phyloP scores from a whole-genome alignment of 2,113 vertebrate species.

The Seriola aureovittata region DNA sequence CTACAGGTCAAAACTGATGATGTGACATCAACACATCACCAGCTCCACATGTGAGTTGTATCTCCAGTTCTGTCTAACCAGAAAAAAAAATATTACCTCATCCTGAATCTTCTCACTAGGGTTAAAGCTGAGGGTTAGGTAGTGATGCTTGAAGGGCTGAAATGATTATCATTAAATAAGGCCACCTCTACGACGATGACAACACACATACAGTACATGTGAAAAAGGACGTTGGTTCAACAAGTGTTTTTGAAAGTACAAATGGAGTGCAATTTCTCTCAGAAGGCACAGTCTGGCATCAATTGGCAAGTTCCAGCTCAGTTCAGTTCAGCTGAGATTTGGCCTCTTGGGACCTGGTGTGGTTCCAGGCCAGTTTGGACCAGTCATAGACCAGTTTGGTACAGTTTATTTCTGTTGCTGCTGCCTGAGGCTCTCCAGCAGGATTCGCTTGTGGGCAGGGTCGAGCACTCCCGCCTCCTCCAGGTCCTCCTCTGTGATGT shows the following conservation, averaged over 20 bases:
- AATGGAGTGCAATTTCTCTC: conserved; percentile 77
- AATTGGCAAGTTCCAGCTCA: conserved; percentile 58
- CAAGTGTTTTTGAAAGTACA: conserved; percentile 58
- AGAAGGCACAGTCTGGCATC: conserved; percentile 73
- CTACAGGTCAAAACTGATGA: conserved; percentile 16
- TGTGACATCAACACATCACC: background rate
- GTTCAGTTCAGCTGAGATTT: conserved; percentile 55
- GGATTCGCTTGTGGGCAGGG: conserved; percentile 89
- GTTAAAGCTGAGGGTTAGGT: conserved; percentile 48
- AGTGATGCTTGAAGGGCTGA: conserved; percentile 62
- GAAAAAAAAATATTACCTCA: background rate
- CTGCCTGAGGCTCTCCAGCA: conserved; percentile 91
- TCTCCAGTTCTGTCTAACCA: background rate
- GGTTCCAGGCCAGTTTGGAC: conserved; percentile 40
- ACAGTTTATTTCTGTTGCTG: conserved; percentile 72
- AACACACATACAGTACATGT: conserved; percentile 63
- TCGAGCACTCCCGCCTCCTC: conserved; percentile 95
- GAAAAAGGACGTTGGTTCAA: conserved; percentile 52
- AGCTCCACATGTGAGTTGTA: background rate
- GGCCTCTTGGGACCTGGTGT: conserved; percentile 34
- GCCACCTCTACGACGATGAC: conserved; percentile 42
- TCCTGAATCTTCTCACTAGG: conserved; percentile 7
- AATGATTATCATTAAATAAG: conserved; percentile 77
- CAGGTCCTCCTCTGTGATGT: conserved; percentile 96
- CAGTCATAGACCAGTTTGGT: conserved; percentile 38